Conservation (phyloP, 2,113 vertebrate species). For the Montifringilla adamsi region DNA sequence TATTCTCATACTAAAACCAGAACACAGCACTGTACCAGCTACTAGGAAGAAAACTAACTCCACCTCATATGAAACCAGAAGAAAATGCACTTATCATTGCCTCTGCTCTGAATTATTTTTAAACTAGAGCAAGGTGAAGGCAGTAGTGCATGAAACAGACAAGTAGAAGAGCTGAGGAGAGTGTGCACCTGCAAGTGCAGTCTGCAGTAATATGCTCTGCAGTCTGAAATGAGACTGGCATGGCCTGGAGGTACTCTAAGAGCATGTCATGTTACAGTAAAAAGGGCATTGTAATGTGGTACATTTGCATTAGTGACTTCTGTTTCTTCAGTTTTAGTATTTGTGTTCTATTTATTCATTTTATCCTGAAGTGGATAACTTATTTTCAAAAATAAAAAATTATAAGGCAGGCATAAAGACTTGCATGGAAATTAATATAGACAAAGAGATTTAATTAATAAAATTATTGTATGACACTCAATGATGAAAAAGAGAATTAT, state of each 20-base stretch:
- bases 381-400: background rate
- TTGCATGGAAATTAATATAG: background rate
- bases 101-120: background rate
- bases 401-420: background rate
- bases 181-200: background rate
- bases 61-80: background rate
- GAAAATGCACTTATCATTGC: background rate
- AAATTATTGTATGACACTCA: background rate
- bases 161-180: background rate
- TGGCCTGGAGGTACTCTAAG: background rate
- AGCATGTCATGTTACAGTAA: background rate
- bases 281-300: background rate
- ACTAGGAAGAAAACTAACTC: background rate
- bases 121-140: background rate
- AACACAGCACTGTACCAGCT: background rate
- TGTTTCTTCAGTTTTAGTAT: background rate
- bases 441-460: background rate
- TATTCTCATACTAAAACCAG: background rate
- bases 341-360: background rate
- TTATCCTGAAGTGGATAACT: background rate
- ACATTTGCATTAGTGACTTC: background rate
- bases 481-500: background rate
- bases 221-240: background rate
- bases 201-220: background rate
- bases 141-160: background rate